Conservation (phyloP, 2,888 invertebrate genomes). For the Pinctada fucata region DNA sequence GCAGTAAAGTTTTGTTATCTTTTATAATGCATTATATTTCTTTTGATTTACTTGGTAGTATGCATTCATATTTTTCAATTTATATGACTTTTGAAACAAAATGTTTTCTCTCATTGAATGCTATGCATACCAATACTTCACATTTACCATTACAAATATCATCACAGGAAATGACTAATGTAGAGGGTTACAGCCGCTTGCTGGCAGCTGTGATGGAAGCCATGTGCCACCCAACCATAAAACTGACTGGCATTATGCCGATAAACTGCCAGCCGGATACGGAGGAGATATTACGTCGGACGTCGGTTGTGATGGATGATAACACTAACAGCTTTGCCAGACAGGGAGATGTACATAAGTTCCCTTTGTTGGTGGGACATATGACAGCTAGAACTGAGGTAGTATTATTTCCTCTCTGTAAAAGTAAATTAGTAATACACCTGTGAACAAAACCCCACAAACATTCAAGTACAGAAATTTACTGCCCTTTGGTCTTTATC, state of each 20-base stretch:
- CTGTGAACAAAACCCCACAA: too few species aligned
- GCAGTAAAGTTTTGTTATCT: too few species aligned
- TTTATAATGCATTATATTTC: too few species aligned
- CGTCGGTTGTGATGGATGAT: conserved; percentile 71
- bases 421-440: too few species aligned
- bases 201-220: conserved; percentile 90
- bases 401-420: conserved; percentile 13
- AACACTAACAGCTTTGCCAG: conserved; percentile 79
- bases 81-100: too few species aligned
- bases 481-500: too few species aligned
- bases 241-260: conserved; percentile 86
- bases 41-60: too few species aligned
- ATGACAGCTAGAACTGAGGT: conserved; percentile 85
- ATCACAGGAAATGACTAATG: conserved; percentile 64
- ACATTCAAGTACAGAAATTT: too few species aligned
- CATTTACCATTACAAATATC: too few species aligned
- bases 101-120: too few species aligned
- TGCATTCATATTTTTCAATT: too few species aligned
- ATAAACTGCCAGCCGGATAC: conserved; percentile 80
- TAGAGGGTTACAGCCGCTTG: conserved; percentile 80
- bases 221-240: conserved; percentile 87
- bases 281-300: conserved; percentile 70
- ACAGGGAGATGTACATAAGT: conserved; percentile 83
- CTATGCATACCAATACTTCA: too few species aligned
- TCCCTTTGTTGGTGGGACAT: conserved; percentile 87